Conservation (phyloP, 2,888 invertebrate genomes). For the Aporophyla lueneburgensis region DNA sequence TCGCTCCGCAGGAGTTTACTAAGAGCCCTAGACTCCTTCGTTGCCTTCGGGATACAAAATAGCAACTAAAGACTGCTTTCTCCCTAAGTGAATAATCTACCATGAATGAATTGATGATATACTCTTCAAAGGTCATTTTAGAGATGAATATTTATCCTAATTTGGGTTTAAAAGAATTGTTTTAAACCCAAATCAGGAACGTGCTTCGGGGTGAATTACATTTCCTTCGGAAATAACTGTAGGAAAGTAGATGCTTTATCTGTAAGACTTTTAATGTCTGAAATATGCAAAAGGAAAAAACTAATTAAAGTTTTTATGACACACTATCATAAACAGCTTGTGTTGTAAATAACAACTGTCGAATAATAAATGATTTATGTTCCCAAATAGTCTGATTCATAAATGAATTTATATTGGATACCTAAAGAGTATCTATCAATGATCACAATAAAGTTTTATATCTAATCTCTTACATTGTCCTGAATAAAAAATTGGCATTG, state of each 20-base stretch:
- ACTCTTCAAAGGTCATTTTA: too few relatives aligned
- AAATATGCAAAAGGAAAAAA: constrained; percentile 11
- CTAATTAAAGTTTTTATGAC: constrained; percentile 20
- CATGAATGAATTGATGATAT: too few relatives aligned
- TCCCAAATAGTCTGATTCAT: constrained; percentile 15
- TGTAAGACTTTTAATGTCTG: not conserved
- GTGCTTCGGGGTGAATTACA: too few relatives aligned
- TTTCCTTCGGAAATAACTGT: too few relatives aligned
- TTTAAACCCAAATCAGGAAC: too few relatives aligned
- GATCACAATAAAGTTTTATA: constrained; percentile 7
- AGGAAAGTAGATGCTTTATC: not conserved
- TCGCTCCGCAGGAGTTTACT: too few relatives aligned
- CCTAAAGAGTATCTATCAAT: constrained; percentile 1
- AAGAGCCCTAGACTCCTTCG: too few relatives aligned
- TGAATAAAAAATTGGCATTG: constrained; percentile 35
- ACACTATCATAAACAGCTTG: constrained; percentile 4
- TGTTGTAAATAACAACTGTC: constrained; percentile 20
- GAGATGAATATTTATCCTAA: too few relatives aligned
- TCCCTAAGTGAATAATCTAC: too few relatives aligned
- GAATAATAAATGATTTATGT: constrained; percentile 11
- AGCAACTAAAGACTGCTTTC: too few relatives aligned
- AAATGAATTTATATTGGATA: constrained; percentile 15
- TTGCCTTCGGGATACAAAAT: too few relatives aligned
- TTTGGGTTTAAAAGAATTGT: too few relatives aligned
- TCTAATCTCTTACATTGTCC: constrained; percentile 34